A percentile compares a stretch with the other conserved stretches of the same genome.
Conservation (phyloP, 2,113 vertebrate genomes). For the Carollia perspicillata region DNA sequence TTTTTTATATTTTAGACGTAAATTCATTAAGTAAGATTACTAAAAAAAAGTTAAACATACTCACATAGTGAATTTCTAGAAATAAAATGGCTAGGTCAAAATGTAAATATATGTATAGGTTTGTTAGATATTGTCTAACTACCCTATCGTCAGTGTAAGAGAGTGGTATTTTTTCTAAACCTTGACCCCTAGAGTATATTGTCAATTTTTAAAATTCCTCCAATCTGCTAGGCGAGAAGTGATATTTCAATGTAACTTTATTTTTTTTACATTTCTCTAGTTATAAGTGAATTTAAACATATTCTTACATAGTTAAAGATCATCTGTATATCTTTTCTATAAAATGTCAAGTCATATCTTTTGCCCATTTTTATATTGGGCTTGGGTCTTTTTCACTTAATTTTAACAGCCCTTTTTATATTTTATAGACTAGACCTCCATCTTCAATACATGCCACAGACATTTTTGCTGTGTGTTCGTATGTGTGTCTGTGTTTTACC, state of each 20-base stretch:
- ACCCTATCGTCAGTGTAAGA: neutral
- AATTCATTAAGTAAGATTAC: neutral
- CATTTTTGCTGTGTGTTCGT: neutral
- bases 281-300: neutral
- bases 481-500: neutral
- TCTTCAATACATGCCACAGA: neutral
- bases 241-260: neutral
- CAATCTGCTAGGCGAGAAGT: neutral
- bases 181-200: neutral
- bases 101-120: neutral
- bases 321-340: neutral
- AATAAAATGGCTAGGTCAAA: neutral
- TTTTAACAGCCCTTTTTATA: neutral
- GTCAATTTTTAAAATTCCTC: neutral
- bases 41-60: neutral
- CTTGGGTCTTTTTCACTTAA: neutral
- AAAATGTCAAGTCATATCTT: neutral
- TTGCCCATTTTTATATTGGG: neutral
- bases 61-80: neutral
- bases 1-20: neutral
- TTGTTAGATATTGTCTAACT: neutral
- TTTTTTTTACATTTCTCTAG: neutral
- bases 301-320: neutral
- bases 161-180: neutral
- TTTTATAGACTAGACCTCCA: neutral